A percentile compares a stretch with the other conserved stretches of the same genome.
Conservation (phyloP, 2,888 invertebrate genomes). For the Chesias legatella region DNA sequence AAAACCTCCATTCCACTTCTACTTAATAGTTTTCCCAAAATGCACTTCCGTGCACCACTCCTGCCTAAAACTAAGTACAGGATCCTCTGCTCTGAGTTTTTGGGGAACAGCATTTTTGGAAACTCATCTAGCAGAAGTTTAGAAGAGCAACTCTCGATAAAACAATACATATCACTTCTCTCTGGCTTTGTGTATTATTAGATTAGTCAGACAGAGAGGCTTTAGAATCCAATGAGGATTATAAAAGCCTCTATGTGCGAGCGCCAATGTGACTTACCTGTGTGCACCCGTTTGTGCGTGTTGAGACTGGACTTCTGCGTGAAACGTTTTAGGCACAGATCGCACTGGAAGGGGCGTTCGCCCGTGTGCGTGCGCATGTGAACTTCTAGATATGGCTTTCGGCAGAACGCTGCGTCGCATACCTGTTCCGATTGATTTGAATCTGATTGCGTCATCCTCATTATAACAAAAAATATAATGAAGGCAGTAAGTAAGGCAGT, state of each 20-base stretch:
- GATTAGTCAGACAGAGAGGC: constrained; percentile 13
- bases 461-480: too few species aligned
- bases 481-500: too few species aligned
- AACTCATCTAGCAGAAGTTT: too few species aligned
- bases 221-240: constrained; percentile 15
- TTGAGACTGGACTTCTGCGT: constrained; percentile 90
- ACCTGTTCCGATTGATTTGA: constrained; percentile 50
- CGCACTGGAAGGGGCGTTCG: constrained; percentile 87
- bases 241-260: constrained; percentile 15
- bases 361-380: constrained; percentile 91
- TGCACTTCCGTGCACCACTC: too few species aligned
- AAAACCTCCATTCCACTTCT: too few species aligned
- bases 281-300: constrained; percentile 89
- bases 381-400: constrained; percentile 89
- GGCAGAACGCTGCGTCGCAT: constrained; percentile 89
- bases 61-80: too few species aligned
- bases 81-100: too few species aligned
- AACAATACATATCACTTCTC: not conserved
- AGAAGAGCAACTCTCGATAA: too few species aligned
- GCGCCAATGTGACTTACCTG: constrained; percentile 65
- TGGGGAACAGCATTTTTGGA: too few species aligned
- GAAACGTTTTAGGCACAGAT: constrained; percentile 87
- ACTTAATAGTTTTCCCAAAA: too few species aligned
- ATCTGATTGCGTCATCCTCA: too few species aligned
- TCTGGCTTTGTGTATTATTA: constrained; percentile 3